Percentiles rank a stretch among this genome's conserved stretches.
Evolutionary conservation across 2,888 invertebrate species (phyloP).

Genomic region (Platerodrilus igneus): DNA sequence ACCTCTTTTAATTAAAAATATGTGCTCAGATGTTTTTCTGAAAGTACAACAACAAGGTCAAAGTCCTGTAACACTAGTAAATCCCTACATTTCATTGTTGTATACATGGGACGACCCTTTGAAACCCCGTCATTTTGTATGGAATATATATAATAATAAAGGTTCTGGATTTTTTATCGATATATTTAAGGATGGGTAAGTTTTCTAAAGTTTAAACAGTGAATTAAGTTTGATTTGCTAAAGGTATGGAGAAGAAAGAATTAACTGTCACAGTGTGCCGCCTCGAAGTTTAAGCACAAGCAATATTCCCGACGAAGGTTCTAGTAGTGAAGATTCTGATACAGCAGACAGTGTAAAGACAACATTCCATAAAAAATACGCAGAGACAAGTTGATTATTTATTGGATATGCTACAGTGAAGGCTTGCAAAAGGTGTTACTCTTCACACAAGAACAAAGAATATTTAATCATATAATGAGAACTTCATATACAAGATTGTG

Average conservation of each 20-base stretch:
- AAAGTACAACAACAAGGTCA: constrained; percentile 66
- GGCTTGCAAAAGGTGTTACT: constrained; percentile 69
- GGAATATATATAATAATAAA: constrained; percentile 80
- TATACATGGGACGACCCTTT: constrained; percentile 86
- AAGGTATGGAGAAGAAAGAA: constrained; percentile 65
- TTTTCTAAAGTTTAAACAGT: background rate
- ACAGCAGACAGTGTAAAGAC: constrained; percentile 43
- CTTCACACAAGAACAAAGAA: constrained; percentile 70
- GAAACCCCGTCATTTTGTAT: constrained; percentile 64
- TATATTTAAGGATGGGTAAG: constrained; percentile 63
- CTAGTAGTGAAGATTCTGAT: constrained; percentile 58
- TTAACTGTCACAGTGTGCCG: constrained; percentile 65
- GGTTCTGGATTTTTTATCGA: constrained; percentile 68
- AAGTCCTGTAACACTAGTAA: constrained; percentile 66
- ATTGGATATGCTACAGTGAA: constrained; percentile 77
- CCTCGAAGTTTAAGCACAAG: constrained; percentile 50
- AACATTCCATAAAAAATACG: constrained; percentile 58
- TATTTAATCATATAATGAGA: constrained; percentile 58
- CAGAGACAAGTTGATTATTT: constrained; percentile 71
- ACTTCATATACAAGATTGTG: constrained; percentile 64
- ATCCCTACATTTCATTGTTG: constrained; percentile 68
- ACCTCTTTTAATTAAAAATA: constrained; percentile 78
- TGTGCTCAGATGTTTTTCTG: constrained; percentile 74
- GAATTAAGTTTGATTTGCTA: constrained; percentile 20
- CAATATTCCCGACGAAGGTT: constrained; percentile 44